Conservation (phyloP, 2,113 vertebrate species). For the Strix uralensis region DNA sequence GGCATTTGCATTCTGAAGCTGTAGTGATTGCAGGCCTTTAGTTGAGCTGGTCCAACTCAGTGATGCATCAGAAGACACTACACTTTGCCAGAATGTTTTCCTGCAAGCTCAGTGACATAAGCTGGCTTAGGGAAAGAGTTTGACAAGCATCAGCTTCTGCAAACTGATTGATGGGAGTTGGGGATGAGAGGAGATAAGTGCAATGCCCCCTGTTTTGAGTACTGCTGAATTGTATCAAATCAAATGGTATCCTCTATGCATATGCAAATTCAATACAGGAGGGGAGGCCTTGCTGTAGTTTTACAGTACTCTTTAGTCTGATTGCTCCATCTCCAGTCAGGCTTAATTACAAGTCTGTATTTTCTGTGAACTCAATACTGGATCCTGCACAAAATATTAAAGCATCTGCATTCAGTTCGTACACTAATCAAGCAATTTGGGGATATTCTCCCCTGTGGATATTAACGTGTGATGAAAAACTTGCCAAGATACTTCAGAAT, state of each 20-base stretch:
- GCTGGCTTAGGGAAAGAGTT: not conserved
- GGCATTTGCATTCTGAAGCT: not conserved
- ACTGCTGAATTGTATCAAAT: not conserved
- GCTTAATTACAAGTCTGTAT: not conserved
- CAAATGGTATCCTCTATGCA: not conserved
- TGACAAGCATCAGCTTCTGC: not conserved
- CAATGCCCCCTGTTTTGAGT: not conserved
- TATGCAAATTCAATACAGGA: not conserved
- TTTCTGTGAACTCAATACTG: not conserved
- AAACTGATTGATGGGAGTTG: not conserved
- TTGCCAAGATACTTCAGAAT: not conserved
- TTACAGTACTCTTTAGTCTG: not conserved
- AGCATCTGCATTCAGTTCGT: not conserved
- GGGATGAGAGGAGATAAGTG: not conserved
- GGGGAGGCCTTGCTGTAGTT: not conserved
- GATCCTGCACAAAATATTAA: not conserved
- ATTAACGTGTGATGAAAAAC: not conserved
- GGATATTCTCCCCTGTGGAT: not conserved
- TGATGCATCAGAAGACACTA: not conserved
- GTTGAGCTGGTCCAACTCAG: not conserved
- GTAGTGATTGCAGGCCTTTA: not conserved
- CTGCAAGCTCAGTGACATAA: not conserved
- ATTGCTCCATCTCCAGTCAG: not conserved
- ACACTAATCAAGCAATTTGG: not conserved
- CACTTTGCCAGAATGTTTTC: not conserved